These are phyloP conservation scores for Bos javanicus DNA, from an alignment of 2,113 vertebrate genomes.

Conservation along the genomic window DNA sequence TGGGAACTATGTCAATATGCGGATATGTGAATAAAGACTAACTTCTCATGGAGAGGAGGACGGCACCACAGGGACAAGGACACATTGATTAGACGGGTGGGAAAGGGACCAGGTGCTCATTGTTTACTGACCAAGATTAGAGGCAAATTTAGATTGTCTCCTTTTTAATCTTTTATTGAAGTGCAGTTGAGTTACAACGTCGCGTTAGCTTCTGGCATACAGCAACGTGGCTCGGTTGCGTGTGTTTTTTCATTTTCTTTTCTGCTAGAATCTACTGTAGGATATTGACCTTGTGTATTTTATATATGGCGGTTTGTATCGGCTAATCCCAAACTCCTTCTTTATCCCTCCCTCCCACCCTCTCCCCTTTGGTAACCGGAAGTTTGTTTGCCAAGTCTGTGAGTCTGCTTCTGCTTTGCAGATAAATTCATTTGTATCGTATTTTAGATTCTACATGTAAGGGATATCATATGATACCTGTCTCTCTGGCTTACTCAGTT, in stretches of 20 bases:
- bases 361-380: neutral
- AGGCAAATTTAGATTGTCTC: neutral
- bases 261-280: neutral
- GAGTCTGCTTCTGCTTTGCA: neutral
- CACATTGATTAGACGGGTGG: fast-evolving
- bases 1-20: neutral
- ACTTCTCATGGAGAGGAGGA: neutral
- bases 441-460: neutral
- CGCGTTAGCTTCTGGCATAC: neutral
- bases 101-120: neutral
- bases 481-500: neutral
- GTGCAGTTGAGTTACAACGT: neutral
- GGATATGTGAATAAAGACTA: neutral
- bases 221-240: neutral
- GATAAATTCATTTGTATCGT: neutral
- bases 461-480: neutral
- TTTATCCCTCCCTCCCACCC: neutral
- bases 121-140: neutral
- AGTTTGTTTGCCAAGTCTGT: neutral
- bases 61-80: fast-evolving
- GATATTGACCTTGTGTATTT: neutral
- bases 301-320: neutral
- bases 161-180: neutral
- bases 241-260: neutral
- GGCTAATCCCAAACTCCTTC: neutral